Evolutionary conservation across 2,797 vertebrate genomes (phyloP).

Genomic region (Falco novaeseelandiae): DNA sequence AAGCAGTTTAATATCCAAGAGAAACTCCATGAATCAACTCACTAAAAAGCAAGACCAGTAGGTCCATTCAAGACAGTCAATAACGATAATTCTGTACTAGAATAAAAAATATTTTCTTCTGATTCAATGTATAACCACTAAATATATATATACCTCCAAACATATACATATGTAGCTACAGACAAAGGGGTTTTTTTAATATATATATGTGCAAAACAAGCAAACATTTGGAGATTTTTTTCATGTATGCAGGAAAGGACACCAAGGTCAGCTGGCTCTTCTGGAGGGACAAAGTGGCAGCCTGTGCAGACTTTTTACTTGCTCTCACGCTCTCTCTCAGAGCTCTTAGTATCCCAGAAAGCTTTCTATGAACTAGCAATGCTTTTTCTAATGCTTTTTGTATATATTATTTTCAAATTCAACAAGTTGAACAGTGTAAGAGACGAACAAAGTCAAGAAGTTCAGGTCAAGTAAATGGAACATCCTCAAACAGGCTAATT

Average conservation of each 20-base stretch:
- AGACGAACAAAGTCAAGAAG: background rate
- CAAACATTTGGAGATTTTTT: background rate
- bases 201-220: background rate
- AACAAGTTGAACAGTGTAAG: fast-evolving
- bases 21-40: background rate
- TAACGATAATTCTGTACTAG: background rate
- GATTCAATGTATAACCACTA: background rate
- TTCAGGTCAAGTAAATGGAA: background rate
- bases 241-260: background rate
- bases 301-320: background rate
- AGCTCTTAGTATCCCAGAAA: background rate
- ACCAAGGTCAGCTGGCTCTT: background rate
- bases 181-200: background rate
- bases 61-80: background rate
- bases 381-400: background rate
- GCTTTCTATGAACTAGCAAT: background rate
- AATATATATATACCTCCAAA: background rate
- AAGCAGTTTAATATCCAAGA: background rate
- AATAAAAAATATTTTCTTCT: background rate
- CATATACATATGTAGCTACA: background rate
- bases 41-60: background rate
- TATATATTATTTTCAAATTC: background rate
- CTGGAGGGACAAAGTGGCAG: background rate
- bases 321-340: too few relatives aligned
- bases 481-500: background rate